Conservation (phyloP, 2,113 vertebrate species). For the Dasyprocta punctata region DNA sequence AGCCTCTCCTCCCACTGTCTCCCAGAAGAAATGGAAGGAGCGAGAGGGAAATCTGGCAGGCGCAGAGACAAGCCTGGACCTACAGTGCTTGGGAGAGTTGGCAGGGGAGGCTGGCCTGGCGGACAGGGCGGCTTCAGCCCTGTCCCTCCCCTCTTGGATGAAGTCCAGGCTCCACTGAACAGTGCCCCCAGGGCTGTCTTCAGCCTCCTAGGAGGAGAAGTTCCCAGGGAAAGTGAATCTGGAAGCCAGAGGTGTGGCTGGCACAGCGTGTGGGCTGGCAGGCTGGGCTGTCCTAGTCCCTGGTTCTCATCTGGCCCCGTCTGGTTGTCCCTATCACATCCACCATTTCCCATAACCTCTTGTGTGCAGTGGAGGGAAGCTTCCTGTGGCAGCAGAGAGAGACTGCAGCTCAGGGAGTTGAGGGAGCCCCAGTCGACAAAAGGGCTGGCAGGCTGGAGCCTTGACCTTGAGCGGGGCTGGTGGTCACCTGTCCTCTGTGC, state of each 20-base stretch:
- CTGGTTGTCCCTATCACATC: not conserved
- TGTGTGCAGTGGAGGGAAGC: not conserved
- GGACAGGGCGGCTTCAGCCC: not conserved
- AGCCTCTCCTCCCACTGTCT: not conserved
- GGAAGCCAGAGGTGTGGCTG: not conserved
- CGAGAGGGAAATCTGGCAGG: not conserved
- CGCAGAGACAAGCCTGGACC: conserved; percentile 3
- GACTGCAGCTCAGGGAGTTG: not conserved
- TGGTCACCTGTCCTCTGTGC: not conserved
- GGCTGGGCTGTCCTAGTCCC: not conserved
- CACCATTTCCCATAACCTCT: not conserved
- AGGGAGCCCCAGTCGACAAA: not conserved
- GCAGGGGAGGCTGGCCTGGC: not conserved
- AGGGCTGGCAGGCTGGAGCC: not conserved
- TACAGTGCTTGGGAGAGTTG: not conserved
- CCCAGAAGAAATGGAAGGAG: conserved; percentile 1
- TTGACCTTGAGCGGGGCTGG: not conserved
- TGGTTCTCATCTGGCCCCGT: not conserved
- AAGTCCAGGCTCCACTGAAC: not conserved
- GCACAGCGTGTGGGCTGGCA: not conserved
- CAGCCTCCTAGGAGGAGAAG: conserved; percentile 44
- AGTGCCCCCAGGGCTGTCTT: conserved; percentile 16
- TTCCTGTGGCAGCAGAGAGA: not conserved
- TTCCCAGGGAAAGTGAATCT: conserved; percentile 61
- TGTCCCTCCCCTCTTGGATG: not conserved